Base-by-base conservation (phyloP, 1,140 invertebrate species). In the Polypedilum pembai region DNA sequence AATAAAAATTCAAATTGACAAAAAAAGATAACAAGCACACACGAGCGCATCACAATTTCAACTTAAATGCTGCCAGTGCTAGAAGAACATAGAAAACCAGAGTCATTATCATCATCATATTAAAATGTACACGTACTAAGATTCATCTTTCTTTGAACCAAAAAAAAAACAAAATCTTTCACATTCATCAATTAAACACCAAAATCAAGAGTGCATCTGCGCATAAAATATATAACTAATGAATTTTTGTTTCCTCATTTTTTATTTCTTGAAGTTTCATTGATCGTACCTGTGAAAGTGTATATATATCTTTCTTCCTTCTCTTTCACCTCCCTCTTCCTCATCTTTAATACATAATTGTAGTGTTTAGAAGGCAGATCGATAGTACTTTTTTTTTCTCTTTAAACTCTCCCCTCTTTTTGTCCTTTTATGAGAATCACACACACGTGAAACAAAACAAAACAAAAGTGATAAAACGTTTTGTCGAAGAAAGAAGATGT, bases 1-100 rank as follows among this genome's bases (percentile, higher is more conserved):
- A 93, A 88, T 92, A 90, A 86, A 79, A 79, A n/a, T n/a, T 74
- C 77, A 75, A 73, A 56, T 12, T 15, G 17, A 20, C 17, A 69
- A 3, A 18, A 12, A 69, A 69, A 3, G 17, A 20, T 69, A 4
- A 10, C 8, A n/a, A 5, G 17, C 20, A 33, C 5, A 33, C 24
- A 33, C 24, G 24, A 3, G 5, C 24, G 24, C 24, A 33, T 33
- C 24, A 33, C 24, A 33, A 33, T 33, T 21, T 18, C 3, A 18
- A 18, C 17, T 69, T 8, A 69, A 69, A 20, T 20, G n/a, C 1
- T 12, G 12, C 15, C 12, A 56, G n/a, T 56, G n/a, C 45, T 12
- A 56, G 12, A n/a, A 56, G 12, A n/a, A 12, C 15, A n/a, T 56
- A 12, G 45, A 56, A 4, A 56, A 33, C 1, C 24, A n/a, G 12